A percentile compares a stretch with the other conserved stretches of the same genome.
Evolutionary conservation across 2,113 vertebrate species (phyloP).

Genomic region (Gymnarchus niloticus): DNA sequence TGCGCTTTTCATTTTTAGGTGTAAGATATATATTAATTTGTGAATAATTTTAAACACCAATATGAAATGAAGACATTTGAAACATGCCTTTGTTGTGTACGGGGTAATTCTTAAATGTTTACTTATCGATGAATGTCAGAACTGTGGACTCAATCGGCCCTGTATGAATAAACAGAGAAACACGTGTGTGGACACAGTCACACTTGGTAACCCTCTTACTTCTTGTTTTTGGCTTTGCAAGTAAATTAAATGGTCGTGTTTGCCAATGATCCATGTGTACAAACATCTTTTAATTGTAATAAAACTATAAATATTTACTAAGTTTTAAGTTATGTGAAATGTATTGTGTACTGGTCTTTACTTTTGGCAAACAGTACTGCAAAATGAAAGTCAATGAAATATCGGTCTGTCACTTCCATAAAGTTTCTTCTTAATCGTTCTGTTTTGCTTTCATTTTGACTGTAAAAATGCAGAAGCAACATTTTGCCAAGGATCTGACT

Average conservation of each 20-base stretch:
- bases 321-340: constrained; percentile 36
- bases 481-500: constrained; percentile 28
- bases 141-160: constrained; percentile 42
- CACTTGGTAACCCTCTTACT: constrained; percentile 42
- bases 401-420: constrained; percentile 29
- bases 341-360: constrained; percentile 21
- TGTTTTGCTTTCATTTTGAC: constrained; percentile 22
- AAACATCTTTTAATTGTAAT: constrained; percentile 65
- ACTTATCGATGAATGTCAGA: constrained; percentile 49
- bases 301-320: constrained; percentile 60
- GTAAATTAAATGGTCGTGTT: constrained; percentile 50
- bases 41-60: constrained; percentile 35
- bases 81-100: constrained; percentile 39
- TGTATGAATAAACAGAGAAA: constrained; percentile 46
- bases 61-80: constrained; percentile 23
- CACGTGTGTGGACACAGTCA: not conserved
- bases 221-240: constrained; percentile 39
- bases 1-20: constrained; percentile 38
- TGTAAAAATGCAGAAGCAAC: constrained; percentile 29
- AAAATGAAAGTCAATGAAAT: constrained; percentile 25
- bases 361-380: constrained; percentile 33
- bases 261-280: constrained; percentile 58
- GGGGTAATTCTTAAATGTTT: constrained; percentile 38
- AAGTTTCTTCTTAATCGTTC: not conserved
- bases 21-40: constrained; percentile 18